A percentile compares a stretch with the other conserved stretches of the same genome.
phyloP scores from a whole-genome alignment of 2,888 invertebrate species.

The Cybosia mesomella region DNA sequence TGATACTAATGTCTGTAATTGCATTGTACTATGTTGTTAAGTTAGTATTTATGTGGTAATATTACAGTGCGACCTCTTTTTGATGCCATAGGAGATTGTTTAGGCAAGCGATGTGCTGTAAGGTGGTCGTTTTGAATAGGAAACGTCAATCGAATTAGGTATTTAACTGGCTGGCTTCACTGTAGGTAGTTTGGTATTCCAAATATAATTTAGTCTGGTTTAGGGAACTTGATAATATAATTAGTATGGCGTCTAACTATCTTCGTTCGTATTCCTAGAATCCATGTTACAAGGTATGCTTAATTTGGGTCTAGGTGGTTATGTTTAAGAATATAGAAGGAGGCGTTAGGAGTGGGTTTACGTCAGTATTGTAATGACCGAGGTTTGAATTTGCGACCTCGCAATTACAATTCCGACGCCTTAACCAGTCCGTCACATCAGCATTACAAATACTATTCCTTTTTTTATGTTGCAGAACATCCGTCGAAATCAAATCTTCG shows the following conservation, averaged over 20 bases:
- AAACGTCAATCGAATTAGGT: background rate
- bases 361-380: too few species aligned
- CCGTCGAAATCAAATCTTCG: too few species aligned
- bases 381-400: too few species aligned
- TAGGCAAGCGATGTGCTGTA: background rate
- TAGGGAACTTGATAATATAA: background rate
- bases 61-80: background rate
- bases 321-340: too few species aligned
- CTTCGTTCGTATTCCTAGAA: background rate
- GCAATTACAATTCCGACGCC: too few species aligned
- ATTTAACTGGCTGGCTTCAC: background rate
- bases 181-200: background rate
- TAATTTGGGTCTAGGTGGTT: too few species aligned
- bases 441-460: background rate
- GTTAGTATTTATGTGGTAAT: slow-evolving; percentile 5
- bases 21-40: slow-evolving; percentile 8
- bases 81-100: background rate
- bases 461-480: background rate
- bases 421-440: background rate
- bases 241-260: background rate
- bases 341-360: too few species aligned
- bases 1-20: slow-evolving; percentile 16
- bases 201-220: background rate
- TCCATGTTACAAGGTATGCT: too few species aligned
- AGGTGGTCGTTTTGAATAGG: background rate